phyloP scores from a whole-genome alignment of 23 tunicate genomes.

The Ciona savignyi region DNA sequence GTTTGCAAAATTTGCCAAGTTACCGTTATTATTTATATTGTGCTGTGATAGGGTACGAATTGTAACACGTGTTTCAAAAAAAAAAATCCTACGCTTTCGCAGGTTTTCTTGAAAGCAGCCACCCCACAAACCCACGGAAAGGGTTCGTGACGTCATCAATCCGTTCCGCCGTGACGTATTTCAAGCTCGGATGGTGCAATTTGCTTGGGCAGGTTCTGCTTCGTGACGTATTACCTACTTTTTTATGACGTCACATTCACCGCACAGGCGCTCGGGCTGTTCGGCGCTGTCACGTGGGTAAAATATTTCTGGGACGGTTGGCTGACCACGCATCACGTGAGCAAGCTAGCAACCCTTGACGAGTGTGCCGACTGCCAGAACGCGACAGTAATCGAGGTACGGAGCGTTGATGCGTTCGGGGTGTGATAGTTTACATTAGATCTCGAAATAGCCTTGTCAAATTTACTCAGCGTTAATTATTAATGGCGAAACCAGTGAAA shows the following conservation, averaged over 20 bases:
- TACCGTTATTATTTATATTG: too few species aligned
- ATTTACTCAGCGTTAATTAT: not conserved
- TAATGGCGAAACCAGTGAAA: too few species aligned
- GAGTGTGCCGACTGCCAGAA: constrained; percentile 30
- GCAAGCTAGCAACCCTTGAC: constrained; percentile 30
- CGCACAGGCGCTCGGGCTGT: constrained; percentile 23
- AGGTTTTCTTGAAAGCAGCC: too few species aligned
- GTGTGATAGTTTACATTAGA: not conserved
- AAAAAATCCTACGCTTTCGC: too few species aligned
- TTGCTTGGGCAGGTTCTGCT: not conserved
- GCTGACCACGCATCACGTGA: constrained; percentile 56
- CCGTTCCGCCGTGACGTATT: not conserved
- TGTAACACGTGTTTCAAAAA: too few species aligned
- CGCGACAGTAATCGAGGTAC: constrained; percentile 7
- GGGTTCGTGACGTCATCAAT: not conserved
- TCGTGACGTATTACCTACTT: not conserved
- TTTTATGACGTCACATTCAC: not conserved
- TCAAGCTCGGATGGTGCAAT: not conserved
- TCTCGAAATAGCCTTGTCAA: not conserved
- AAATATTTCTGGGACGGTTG: constrained; percentile 56
- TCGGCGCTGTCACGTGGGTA: constrained; percentile 27
- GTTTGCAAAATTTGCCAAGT: too few species aligned
- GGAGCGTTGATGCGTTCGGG: not conserved
- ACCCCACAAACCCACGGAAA: too few species aligned
- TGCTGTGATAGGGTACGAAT: too few species aligned